Evolutionary conservation across 2,113 vertebrate genomes (phyloP).

Genomic region (Elachura formosa): DNA sequence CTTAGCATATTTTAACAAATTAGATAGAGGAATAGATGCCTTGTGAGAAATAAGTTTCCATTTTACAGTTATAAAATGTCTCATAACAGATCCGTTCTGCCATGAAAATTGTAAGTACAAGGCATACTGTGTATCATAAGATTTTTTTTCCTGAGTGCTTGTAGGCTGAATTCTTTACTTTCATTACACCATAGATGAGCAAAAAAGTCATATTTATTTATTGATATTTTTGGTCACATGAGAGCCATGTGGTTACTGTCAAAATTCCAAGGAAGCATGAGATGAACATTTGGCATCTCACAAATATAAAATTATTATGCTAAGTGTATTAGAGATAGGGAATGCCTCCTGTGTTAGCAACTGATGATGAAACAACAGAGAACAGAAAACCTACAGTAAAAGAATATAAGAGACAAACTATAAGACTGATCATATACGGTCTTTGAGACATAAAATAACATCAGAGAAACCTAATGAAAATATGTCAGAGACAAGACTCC

Average conservation of each 20-base stretch:
- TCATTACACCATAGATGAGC: neutral
- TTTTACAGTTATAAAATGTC: neutral
- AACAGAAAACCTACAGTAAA: neutral
- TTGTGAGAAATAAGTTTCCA: conserved; percentile 9
- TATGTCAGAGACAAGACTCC: neutral
- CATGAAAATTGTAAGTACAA: neutral
- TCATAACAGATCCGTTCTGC: neutral
- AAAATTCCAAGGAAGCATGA: neutral
- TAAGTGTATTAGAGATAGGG: neutral
- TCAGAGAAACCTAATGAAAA: neutral
- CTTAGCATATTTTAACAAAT: conserved; percentile 15
- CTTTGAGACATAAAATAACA: neutral
- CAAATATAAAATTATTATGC: neutral
- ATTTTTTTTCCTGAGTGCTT: neutral
- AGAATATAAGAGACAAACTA: neutral
- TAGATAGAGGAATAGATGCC: neutral
- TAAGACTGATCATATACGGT: neutral
- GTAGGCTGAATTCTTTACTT: neutral
- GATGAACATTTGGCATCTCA: neutral
- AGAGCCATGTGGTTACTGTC: neutral
- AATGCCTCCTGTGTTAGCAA: neutral
- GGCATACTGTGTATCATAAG: neutral
- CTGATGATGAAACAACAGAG: neutral
- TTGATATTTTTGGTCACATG: neutral
- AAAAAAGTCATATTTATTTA: conserved; percentile 27